Evolutionary conservation across 2,797 vertebrate genomes (phyloP), one percentile per base, ranked within the genome.

Genomic region (Micrastur ruficollis): DNA sequence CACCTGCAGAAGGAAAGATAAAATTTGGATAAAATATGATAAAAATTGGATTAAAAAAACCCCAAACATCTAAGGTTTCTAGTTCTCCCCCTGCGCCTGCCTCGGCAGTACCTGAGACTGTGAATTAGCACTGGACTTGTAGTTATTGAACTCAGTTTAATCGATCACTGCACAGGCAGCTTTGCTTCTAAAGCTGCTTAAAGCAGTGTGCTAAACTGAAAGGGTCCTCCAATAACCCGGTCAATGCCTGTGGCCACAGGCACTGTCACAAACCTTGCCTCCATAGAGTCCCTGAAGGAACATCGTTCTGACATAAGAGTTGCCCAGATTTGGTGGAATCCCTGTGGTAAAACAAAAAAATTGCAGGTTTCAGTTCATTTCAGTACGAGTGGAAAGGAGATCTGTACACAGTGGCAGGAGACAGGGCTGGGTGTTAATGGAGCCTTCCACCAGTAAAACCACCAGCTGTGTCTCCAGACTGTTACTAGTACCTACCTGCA

Each of bases 281-380:
- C 38, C 59, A 40, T 21, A 36, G 42, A 19, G 21, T 5, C 23
- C 29, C 14, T 0, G 10, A 6, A 5, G 38, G 38, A 65, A 26
- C 34, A 25, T 29, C 3, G 1, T 6, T 42, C n/a, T 53, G 7
- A 29, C 2, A 0, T 5, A 18, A 19, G 31, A 29, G 23, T 31
- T 76, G 13, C 66, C 12, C 34, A 29, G 16, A 26, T 42, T 38
- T 6, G 9, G 20, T 26, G n/a, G 12, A 49, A 78, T 40, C 19
- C 22, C 46, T 23, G 22, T 6, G 23, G 18, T 71, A 25, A 52
- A n/a, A 9, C 4, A 34, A 49, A n/a, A 10, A 25, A 55, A 27
- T 11, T 13, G 42, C 25, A 32, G 26, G 15, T 76, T 38, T 40
- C 25, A 5, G 31, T 26, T 73, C 27, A 11, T 14, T 27, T 47